Base-by-base conservation (phyloP, 2,888 invertebrate species). In the Cephus sareptanus region DNA sequence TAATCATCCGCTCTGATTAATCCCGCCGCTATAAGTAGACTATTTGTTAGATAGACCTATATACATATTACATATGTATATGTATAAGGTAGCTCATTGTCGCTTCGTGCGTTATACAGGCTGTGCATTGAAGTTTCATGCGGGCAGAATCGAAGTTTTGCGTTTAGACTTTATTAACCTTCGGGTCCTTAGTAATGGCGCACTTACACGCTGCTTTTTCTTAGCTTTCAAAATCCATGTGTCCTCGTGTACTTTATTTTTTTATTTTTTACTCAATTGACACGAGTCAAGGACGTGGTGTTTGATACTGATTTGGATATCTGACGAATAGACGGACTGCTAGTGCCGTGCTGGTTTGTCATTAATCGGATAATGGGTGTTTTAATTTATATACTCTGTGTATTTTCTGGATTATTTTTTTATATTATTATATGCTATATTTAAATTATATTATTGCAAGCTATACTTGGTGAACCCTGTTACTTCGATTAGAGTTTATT, bases 11-110 rank as follows among this genome's bases (percentile, higher is more conserved):
- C 71, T 71, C 71, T 33, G 31, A 71, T 71, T 71, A 30, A 33
- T 71, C 31, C 71, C 71, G 71, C 71, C 71, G 71, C 71, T 71
- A 56, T 56, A 71, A 34, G 71, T 71, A 71, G 34, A 71, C 34
- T 71, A 71, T 71, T 71, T 11, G 12, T 71, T 71, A 71, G 30
- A 33, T 71, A 71, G 9, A 23, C 15, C 56, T 9, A 23, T 56
- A 56, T 56, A 56, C 56, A 56, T 56, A 56, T 56, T 56, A 23
- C 0, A 30, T 30, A 30, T 30, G 9, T 23, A 56, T 56, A 56
- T 23, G 56, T 56, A 56, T 56, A 56, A 56, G 56, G 23, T 56
- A 56, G 56, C 9, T 9, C 56, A 56, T 56, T 23, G 56, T 71
- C 71, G 30, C 71, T 71, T 30, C 71, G 11, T 9, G 71, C 71